Percentiles rank a stretch among this genome's conserved stretches.
Evolutionary conservation across 2,797 vertebrate species (phyloP).

Genomic region (Crenichthys baileyi): DNA sequence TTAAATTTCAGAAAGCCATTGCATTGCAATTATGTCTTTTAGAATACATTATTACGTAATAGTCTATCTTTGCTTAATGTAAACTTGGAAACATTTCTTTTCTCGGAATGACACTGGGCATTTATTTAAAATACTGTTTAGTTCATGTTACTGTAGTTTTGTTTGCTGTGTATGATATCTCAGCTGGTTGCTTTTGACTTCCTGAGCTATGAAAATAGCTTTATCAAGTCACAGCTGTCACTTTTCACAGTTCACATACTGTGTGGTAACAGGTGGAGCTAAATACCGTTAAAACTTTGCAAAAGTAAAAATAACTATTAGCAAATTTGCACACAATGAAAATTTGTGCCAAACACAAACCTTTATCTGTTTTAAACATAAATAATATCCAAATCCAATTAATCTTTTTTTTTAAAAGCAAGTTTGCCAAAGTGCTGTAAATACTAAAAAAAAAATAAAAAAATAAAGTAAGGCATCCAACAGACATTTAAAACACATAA

Average conservation of each 20-base stretch:
- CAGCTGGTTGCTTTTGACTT: neutral
- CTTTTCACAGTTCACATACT: neutral
- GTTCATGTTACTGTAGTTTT: conserved; percentile 13
- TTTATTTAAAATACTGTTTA: conserved; percentile 14
- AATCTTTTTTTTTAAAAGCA: no score
- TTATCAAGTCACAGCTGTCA: neutral
- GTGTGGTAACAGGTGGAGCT: neutral
- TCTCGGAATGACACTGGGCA: neutral
- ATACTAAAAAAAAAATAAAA: no score
- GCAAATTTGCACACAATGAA: neutral
- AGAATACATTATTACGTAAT: neutral
- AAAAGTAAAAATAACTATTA: neutral
- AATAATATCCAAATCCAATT: no score
- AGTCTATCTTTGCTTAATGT: neutral
- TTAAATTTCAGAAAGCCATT: neutral
- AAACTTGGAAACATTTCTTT: neutral
- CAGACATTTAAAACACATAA: no score
- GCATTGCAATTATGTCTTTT: neutral
- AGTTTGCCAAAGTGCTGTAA: no score
- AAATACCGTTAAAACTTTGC: neutral
- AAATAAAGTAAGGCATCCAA: no score
- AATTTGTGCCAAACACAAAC: neutral
- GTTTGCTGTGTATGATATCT: neutral
- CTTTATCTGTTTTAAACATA: no score
- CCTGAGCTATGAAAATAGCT: neutral